These are phyloP conservation scores for Scomber scombrus DNA, from an alignment of 2,113 vertebrate genomes.

Conservation along the genomic window DNA sequence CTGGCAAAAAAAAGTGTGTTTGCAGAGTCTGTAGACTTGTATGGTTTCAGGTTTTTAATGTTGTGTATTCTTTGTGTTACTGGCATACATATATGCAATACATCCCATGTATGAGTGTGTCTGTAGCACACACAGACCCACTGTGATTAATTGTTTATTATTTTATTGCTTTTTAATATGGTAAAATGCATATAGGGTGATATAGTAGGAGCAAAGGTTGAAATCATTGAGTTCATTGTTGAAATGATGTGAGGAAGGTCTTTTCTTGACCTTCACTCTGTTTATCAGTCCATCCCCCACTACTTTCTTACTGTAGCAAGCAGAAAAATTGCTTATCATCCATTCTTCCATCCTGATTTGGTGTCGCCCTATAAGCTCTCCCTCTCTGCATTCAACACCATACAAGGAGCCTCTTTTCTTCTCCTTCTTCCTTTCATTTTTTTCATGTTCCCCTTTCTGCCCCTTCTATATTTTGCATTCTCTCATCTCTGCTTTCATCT, in stretches of 20 bases:
- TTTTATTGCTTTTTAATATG: background rate
- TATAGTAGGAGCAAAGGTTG: background rate
- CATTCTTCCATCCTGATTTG: constrained; percentile 19
- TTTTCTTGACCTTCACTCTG: background rate
- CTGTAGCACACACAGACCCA: background rate
- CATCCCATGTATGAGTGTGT: background rate
- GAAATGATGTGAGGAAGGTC: background rate
- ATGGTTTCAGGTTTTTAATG: background rate
- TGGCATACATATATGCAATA: background rate
- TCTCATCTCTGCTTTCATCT: constrained; percentile 12
- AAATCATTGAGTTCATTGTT: background rate
- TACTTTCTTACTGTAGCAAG: background rate
- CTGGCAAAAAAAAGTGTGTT: background rate
- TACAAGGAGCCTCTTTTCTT: constrained; percentile 19
- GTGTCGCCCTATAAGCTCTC: background rate
- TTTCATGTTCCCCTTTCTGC: background rate
- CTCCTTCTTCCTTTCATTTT: background rate
- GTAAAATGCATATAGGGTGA: background rate
- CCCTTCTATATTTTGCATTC: constrained; percentile 2
- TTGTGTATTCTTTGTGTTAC: background rate
- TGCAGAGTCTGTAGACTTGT: background rate
- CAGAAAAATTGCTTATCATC: background rate
- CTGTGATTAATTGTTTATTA: background rate
- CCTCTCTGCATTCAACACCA: constrained; percentile 20
- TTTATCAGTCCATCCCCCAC: background rate